Conservation (phyloP, 2,113 vertebrate species). For the Solea solea region DNA sequence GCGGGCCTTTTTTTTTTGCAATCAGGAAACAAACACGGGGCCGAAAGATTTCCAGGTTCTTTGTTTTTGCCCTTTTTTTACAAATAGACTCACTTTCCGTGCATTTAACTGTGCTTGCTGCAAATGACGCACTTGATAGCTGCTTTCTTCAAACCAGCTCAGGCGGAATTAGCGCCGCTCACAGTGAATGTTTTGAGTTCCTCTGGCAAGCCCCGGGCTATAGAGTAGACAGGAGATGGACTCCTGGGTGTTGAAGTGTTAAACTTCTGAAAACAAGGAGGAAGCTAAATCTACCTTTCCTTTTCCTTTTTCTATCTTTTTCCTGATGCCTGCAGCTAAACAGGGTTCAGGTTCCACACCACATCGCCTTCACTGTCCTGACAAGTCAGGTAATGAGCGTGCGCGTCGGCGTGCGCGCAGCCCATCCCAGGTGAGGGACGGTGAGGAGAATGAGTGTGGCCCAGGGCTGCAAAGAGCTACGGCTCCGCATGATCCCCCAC, state of each 20-base stretch:
- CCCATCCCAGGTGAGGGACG: conserved; percentile 56
- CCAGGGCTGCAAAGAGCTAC: conserved; percentile 45
- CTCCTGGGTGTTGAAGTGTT: conserved; percentile 70
- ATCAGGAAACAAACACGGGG: conserved; percentile 54
- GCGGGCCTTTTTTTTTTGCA: conserved; percentile 37
- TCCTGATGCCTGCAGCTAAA: conserved; percentile 71
- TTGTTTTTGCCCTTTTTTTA: conserved; percentile 24
- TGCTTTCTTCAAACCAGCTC: conserved; percentile 27
- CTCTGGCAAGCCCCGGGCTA: conserved; percentile 75
- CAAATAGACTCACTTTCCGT: conserved; percentile 37
- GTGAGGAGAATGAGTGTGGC: conserved; percentile 54
- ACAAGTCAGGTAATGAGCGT: conserved; percentile 64
- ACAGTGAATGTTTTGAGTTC: conserved; percentile 60
- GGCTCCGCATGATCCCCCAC: conserved; percentile 8
- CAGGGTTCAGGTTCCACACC: conserved; percentile 61
- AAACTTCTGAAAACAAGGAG: conserved; percentile 70
- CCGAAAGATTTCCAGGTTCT: conserved; percentile 7
- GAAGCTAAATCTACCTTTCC: conserved; percentile 61
- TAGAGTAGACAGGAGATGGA: conserved; percentile 51
- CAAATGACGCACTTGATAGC: conserved; percentile 49
- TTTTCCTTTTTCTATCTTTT: conserved; percentile 56
- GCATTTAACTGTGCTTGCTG: conserved; percentile 42
- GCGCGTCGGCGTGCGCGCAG: conserved; percentile 1
- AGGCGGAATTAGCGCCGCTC: conserved; percentile 60
- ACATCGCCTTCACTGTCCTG: conserved; percentile 46